Evolutionary conservation across 2,888 invertebrate species (phyloP).

Genomic region (Teleogryllus oceanicus): DNA sequence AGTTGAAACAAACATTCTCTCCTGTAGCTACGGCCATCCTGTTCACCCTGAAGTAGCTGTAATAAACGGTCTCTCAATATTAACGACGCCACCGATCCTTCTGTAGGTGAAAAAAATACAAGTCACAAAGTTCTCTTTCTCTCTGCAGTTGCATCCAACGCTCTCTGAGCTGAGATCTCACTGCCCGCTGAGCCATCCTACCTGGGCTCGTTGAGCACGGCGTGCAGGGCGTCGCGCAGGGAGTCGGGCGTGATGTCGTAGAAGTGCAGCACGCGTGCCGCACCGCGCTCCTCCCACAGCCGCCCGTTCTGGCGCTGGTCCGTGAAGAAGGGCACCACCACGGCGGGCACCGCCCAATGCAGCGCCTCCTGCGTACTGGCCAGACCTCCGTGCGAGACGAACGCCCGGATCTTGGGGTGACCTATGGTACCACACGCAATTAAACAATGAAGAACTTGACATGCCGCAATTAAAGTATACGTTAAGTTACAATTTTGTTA

Average conservation of each 20-base stretch:
- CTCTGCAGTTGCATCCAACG: too few species aligned
- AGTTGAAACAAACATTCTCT: too few species aligned
- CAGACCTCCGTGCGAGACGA: constrained; percentile 62
- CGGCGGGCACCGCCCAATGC: constrained; percentile 55
- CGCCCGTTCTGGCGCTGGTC: constrained; percentile 47
- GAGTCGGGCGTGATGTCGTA: constrained; percentile 39
- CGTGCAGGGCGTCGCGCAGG: constrained; percentile 40
- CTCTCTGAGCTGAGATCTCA: too few species aligned
- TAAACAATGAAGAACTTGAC: too few species aligned
- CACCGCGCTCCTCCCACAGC: constrained; percentile 42
- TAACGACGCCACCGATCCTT: too few species aligned
- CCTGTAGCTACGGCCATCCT: too few species aligned
- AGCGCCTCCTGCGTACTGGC: constrained; percentile 60
- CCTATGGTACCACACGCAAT: constrained; percentile 43
- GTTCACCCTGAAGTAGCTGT: too few species aligned
- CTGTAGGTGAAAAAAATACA: too few species aligned
- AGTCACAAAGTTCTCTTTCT: too few species aligned
- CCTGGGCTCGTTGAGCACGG: constrained; percentile 41
- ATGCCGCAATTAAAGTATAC: too few species aligned
- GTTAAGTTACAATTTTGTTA: too few species aligned
- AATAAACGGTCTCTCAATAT: too few species aligned
- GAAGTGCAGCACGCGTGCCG: constrained; percentile 42
- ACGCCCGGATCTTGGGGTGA: constrained; percentile 56
- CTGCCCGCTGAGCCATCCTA: constrained; percentile 32
- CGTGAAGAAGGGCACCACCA: constrained; percentile 55